Evolutionary conservation across 2,888 invertebrate species (phyloP).

Genomic region (Thera obeliscata): DNA sequence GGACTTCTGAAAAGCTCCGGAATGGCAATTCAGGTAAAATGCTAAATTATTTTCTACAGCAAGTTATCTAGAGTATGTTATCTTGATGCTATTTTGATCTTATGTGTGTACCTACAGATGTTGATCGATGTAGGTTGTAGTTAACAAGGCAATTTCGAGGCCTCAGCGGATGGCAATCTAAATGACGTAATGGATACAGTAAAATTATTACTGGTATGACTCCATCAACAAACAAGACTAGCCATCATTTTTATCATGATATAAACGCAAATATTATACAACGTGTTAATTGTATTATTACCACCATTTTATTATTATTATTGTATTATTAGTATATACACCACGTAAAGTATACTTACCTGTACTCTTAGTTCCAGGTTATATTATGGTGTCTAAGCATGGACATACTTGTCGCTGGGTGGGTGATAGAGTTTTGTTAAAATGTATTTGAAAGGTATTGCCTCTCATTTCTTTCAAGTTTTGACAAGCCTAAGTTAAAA

Average conservation of each 20-base stretch:
- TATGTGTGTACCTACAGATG: slow-evolving; percentile 49
- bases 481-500: neutral
- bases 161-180: slow-evolving; percentile 46
- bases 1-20: slow-evolving; percentile 55
- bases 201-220: slow-evolving; percentile 44
- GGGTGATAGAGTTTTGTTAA: neutral
- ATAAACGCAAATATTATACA: neutral
- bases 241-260: slow-evolving; percentile 3
- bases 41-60: neutral
- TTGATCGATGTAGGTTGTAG: slow-evolving; percentile 60
- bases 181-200: slow-evolving; percentile 49
- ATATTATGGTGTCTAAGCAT: too few relatives aligned
- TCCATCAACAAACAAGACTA: slow-evolving; percentile 34
- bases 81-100: slow-evolving; percentile 54
- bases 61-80: slow-evolving; percentile 36
- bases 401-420: neutral
- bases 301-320: too few relatives aligned
- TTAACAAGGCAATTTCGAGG: slow-evolving; percentile 49
- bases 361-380: too few relatives aligned
- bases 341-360: neutral
- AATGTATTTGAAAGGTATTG: neutral
- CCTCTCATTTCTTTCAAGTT: neutral
- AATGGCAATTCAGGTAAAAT: slow-evolving; percentile 71
- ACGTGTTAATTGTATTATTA: neutral
- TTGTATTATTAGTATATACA: neutral